Percentiles rank a stretch among this genome's conserved stretches.
Conservation (phyloP, 2,797 vertebrate genomes). For the Apodemus agrarius region DNA sequence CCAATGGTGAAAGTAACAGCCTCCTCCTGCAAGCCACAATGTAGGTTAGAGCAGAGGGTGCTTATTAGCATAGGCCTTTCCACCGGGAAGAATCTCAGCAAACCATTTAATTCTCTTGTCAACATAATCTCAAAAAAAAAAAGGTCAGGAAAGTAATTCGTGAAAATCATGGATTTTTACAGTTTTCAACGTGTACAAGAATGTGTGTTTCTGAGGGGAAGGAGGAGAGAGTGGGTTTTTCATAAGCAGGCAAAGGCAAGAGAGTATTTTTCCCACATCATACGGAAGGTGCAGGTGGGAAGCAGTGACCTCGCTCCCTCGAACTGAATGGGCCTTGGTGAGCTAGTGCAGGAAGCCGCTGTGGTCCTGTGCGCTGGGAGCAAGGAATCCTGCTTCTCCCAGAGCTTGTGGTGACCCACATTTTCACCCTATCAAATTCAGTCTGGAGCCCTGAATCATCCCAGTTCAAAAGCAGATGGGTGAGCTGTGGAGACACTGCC, state of each 20-base stretch:
- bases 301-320: not conserved
- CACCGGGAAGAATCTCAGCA: not conserved
- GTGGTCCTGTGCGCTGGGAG: not conserved
- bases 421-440: constrained; percentile 34
- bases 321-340: constrained; percentile 56
- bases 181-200: constrained; percentile 55
- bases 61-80: constrained; percentile 60
- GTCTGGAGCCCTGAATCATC: constrained; percentile 57
- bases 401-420: constrained; percentile 42
- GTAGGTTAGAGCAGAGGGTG: constrained; percentile 40
- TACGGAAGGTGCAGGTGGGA: constrained; percentile 27
- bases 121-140: constrained; percentile 41
- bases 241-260: constrained; percentile 59
- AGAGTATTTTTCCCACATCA: constrained; percentile 66
- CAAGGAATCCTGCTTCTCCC: constrained; percentile 56
- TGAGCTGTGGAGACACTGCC: constrained; percentile 34
- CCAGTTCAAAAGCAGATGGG: constrained; percentile 52
- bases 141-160: constrained; percentile 57
- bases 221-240: constrained; percentile 54
- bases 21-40: constrained; percentile 20
- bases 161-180: constrained; percentile 60
- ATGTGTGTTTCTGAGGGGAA: constrained; percentile 60
- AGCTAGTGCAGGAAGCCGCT: not conserved
- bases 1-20: constrained; percentile 14
- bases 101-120: constrained; percentile 42